Percentiles rank a stretch among this genome's conserved stretches.
Evolutionary conservation across 2,113 vertebrate genomes (phyloP).

Genomic region (Elaphurus davidianus): DNA sequence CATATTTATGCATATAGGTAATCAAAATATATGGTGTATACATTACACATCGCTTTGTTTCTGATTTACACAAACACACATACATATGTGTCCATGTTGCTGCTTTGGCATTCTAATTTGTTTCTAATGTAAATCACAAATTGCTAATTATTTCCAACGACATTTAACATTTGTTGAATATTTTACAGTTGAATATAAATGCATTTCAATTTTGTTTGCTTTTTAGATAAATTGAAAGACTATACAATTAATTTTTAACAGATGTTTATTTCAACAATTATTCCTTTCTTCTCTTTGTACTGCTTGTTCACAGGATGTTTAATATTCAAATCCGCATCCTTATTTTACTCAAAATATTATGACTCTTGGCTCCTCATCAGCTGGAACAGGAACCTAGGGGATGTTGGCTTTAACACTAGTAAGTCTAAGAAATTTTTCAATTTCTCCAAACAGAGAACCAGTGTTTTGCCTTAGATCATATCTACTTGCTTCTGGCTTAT

Average conservation of each 20-base stretch:
- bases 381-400: accelerated
- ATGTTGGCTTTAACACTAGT: accelerated
- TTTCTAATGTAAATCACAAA: slow-evolving; percentile 17
- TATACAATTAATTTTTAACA: background rate
- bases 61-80: background rate
- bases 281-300: background rate
- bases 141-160: background rate
- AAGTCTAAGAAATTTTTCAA: background rate
- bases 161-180: background rate
- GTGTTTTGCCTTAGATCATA: background rate
- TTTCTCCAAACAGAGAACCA: background rate
- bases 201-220: slow-evolving; percentile 14
- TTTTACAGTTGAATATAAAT: background rate
- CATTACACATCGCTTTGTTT: background rate
- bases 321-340: background rate
- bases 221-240: background rate
- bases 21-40: background rate
- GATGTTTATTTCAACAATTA: background rate
- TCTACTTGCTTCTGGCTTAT: background rate
- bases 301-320: background rate
- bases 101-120: background rate
- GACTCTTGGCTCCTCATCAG: accelerated
- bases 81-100: background rate
- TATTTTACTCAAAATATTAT: accelerated
- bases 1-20: background rate